Evolutionary conservation across 2,113 vertebrate genomes (phyloP).

Genomic region (Lagopus leucura): DNA sequence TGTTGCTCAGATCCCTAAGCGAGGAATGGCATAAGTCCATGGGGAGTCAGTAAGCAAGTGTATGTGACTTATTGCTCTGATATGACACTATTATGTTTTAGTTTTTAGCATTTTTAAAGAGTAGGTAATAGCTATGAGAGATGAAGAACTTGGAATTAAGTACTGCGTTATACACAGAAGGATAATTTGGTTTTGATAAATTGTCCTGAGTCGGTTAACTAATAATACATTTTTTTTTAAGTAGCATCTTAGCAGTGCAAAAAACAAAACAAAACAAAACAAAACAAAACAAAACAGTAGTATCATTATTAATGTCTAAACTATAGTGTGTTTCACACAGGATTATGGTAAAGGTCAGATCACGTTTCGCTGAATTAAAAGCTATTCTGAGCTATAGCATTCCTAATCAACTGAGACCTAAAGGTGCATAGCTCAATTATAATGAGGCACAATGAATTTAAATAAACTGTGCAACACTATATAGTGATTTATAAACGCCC

Average conservation of each 20-base stretch:
- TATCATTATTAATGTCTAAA: conserved; percentile 99
- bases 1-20: conserved; percentile 63
- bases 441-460: conserved; percentile 99
- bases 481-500: conserved; percentile 97
- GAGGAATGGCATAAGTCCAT: conserved; percentile 71
- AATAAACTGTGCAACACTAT: conserved; percentile 96
- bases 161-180: conserved; percentile 95
- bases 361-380: conserved; percentile 99
- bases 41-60: conserved; percentile 85
- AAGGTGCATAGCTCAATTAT: conserved; percentile 99
- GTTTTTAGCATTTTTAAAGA: conserved; percentile 96
- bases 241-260: conserved; percentile 89
- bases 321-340: conserved; percentile 94
- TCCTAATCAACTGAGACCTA: conserved; percentile 99
- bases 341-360: conserved; percentile 99
- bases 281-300: conserved; percentile 87
- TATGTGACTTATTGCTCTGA: conserved; percentile 91
- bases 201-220: conserved; percentile 93
- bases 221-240: conserved; percentile 97
- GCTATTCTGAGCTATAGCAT: conserved; percentile 98
- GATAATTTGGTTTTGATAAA: conserved; percentile 99
- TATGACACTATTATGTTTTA: conserved; percentile 92
- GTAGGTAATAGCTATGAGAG: conserved; percentile 96
- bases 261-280: conserved; percentile 70
- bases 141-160: conserved; percentile 97